A percentile compares a stretch with the other conserved stretches of the same genome.
Evolutionary conservation across 2,797 vertebrate species (phyloP).

Genomic region (Pempheris klunzingeri): DNA sequence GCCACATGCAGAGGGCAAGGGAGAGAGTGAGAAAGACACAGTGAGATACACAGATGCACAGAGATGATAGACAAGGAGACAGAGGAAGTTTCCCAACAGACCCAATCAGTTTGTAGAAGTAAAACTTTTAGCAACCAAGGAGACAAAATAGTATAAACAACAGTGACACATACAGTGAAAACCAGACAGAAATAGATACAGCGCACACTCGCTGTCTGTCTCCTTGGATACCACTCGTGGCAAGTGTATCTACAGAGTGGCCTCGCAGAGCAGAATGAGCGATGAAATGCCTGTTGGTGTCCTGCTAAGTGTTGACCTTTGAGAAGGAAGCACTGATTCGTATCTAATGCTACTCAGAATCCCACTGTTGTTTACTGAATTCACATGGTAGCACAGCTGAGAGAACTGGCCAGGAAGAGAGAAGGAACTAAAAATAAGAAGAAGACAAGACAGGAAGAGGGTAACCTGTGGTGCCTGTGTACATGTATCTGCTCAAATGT

Average conservation of each 20-base stretch:
- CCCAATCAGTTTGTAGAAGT: conserved; percentile 22
- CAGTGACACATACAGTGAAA: conserved; percentile 17
- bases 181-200: conserved; percentile 18
- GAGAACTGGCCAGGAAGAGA: neutral
- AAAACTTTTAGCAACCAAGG: conserved; percentile 39
- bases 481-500: neutral
- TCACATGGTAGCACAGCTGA: neutral
- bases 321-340: conserved; percentile 21
- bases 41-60: conserved; percentile 26
- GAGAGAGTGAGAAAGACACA: conserved; percentile 38
- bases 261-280: conserved; percentile 3
- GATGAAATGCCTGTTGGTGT: conserved; percentile 19
- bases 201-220: conserved; percentile 7
- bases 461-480: neutral
- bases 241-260: conserved; percentile 2
- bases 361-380: conserved; percentile 33
- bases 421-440: neutral
- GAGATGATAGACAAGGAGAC: conserved; percentile 24
- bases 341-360: conserved; percentile 31
- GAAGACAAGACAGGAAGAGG: neutral
- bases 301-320: conserved; percentile 52
- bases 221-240: conserved; percentile 13
- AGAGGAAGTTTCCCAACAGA: conserved; percentile 25
- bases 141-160: conserved; percentile 19
- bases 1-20: conserved; percentile 36